Evolutionary conservation across 1,140 invertebrate genomes (phyloP), one percentile per base, ranked within the genome.

Genomic region (Nebria ingens): DNA sequence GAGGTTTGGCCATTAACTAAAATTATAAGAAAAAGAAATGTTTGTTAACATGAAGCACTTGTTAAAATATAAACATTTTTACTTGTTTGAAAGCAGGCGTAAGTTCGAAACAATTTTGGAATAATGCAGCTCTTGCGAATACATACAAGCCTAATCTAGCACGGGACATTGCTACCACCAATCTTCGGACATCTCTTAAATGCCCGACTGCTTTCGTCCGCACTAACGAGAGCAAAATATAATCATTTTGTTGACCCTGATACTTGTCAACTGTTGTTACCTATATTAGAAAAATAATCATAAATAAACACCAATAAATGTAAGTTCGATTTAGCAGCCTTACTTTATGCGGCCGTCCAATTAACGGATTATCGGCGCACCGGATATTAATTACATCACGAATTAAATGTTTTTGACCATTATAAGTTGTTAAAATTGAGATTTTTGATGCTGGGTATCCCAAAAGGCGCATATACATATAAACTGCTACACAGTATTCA

Each of bases 231-330:
- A 99, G 75, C 2, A 99, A 75, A 53, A 99, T 96, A 65, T 94
- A 97, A 73, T 99, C 97, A 73, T 99, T 99, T 71, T 99, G 97
- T 67, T 99, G 97, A 57, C 97, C 97, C 70, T 99, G 97, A 70
- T 97, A 99, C 65, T 98, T 98, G 71, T 99, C 97, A 11, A 99
- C 97, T 4, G 97, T 99, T 0, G 89, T 89, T 21, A 87, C 76
- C 80, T 83, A 58, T 19, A 60, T n/a, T n/a, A n/a, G 58, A 21
- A 58, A 25, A 23, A 19, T 40, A 34, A 34, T 19, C 19, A 21
- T 22, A 55, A 19, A 17, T 56, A 21, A 13, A 13, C 22, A 19
- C 11, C 25, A 34, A 53, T n/a, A 22, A n/a, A 15, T 53, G 0
- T 19, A 45, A 17, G 3, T 49, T 54, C 3, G 40, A 51, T 56